Evolutionary conservation across 1,140 invertebrate species (phyloP).

Genomic region (Asbolus verrucosus): DNA sequence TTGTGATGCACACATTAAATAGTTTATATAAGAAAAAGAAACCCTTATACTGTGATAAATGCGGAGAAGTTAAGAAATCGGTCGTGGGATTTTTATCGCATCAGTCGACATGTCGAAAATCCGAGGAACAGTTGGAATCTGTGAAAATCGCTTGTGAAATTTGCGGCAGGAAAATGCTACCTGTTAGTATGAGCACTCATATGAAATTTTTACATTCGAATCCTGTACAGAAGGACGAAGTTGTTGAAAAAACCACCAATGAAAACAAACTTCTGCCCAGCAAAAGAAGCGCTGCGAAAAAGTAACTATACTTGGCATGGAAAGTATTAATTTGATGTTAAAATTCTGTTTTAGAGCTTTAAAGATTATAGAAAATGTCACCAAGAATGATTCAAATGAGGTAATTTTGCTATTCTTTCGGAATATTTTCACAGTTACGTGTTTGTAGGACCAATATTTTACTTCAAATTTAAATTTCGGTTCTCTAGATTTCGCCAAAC

Average conservation of each 20-base stretch:
- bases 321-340: background rate
- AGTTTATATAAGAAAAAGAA: constrained; percentile 61
- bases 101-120: constrained; percentile 71
- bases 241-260: background rate
- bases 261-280: constrained; percentile 9
- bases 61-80: constrained; percentile 69
- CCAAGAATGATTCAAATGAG: constrained; percentile 12
- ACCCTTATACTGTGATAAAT: constrained; percentile 70
- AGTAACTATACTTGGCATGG: constrained; percentile 46
- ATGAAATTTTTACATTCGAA: too few relatives aligned
- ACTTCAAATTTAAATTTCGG: constrained; percentile 21
- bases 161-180: constrained; percentile 70
- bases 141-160: constrained; percentile 68
- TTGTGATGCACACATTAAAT: constrained; percentile 56
- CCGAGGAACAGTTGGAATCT: constrained; percentile 68
- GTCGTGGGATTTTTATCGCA: constrained; percentile 74
- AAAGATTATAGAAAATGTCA: constrained; percentile 37
- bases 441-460: constrained; percentile 16
- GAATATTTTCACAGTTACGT: background rate
- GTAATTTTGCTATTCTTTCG: constrained; percentile 2
- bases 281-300: constrained; percentile 55
- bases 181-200: constrained; percentile 67
- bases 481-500: background rate
- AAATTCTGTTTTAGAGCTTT: constrained; percentile 31
- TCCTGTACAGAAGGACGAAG: too few relatives aligned